Conservation (phyloP, 2,888 invertebrate genomes). For the Penaeus monodon region DNA sequence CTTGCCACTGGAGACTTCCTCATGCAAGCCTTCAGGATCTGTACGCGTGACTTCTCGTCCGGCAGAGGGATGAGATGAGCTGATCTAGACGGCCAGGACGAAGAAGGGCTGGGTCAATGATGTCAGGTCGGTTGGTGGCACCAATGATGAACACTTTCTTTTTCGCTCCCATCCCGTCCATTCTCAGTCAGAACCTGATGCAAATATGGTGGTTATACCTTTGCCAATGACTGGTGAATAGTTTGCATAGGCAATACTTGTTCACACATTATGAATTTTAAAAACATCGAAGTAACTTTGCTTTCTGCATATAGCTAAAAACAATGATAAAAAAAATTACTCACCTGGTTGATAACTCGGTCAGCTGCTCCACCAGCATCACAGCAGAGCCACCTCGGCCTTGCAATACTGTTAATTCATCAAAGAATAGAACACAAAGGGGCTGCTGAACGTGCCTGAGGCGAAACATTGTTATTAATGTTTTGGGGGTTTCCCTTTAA, state of each 20-base stretch:
- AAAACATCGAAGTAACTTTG: too few species aligned
- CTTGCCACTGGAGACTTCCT: constrained; percentile 95
- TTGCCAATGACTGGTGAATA: not conserved
- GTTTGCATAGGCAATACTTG: not conserved
- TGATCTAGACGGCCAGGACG: constrained; percentile 99
- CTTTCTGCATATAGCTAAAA: too few species aligned
- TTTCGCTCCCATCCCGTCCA: constrained; percentile 99
- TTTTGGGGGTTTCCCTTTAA: too few species aligned
- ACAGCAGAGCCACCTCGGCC: constrained; percentile 95
- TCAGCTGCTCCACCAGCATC: constrained; percentile 99
- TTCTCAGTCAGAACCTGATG: constrained; percentile 90
- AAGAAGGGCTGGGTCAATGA: constrained; percentile 98
- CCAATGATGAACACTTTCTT: constrained; percentile 99
- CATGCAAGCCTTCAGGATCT: constrained; percentile 94
- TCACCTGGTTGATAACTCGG: constrained; percentile 94
- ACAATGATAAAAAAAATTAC: not conserved
- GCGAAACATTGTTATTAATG: too few species aligned
- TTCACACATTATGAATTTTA: not conserved
- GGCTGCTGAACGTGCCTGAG: constrained; percentile 94
- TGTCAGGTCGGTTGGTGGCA: constrained; percentile 93
- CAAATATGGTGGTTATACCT: not conserved
- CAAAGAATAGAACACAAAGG: constrained; percentile 99
- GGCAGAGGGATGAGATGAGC: constrained; percentile 99
- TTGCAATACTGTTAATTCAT: constrained; percentile 99
- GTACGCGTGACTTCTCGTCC: constrained; percentile 96